Evolutionary conservation across 2,113 vertebrate species (phyloP).

Genomic region (Larimichthys polyactis): DNA sequence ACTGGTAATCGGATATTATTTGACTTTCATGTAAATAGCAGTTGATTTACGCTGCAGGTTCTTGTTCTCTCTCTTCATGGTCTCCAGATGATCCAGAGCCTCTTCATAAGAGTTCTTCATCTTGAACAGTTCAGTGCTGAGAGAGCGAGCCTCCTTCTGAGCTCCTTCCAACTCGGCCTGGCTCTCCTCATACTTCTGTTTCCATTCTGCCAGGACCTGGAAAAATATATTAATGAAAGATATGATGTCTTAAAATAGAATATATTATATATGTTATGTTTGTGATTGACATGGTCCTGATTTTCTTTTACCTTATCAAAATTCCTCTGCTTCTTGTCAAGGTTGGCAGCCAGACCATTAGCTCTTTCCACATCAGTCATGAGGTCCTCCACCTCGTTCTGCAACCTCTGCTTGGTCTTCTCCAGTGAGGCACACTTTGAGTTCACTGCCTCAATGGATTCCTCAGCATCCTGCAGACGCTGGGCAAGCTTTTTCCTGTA

Average conservation of each 20-base stretch:
- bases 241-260: too few species aligned
- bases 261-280: too few species aligned
- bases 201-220: slow-evolving; percentile 83
- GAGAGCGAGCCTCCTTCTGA: slow-evolving; percentile 81
- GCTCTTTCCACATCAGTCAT: slow-evolving; percentile 85
- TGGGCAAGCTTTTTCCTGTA: slow-evolving; percentile 83
- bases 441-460: slow-evolving; percentile 81
- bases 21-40: neutral
- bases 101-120: slow-evolving; percentile 80
- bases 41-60: slow-evolving; percentile 70
- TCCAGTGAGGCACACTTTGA: slow-evolving; percentile 82
- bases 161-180: slow-evolving; percentile 86
- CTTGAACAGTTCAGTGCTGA: slow-evolving; percentile 77
- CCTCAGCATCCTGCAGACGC: slow-evolving; percentile 82
- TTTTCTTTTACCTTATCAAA: slow-evolving; percentile 76
- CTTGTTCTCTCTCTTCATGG: slow-evolving; percentile 77
- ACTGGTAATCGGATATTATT: neutral
- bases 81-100: slow-evolving; percentile 71
- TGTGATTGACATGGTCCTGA: too few species aligned
- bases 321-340: slow-evolving; percentile 84
- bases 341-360: slow-evolving; percentile 78
- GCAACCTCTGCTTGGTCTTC: slow-evolving; percentile 84
- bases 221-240: neutral
- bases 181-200: slow-evolving; percentile 86
- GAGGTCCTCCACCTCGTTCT: slow-evolving; percentile 82